Evolutionary conservation across 2,888 invertebrate species (phyloP).

Genomic region (Ctena decussata): DNA sequence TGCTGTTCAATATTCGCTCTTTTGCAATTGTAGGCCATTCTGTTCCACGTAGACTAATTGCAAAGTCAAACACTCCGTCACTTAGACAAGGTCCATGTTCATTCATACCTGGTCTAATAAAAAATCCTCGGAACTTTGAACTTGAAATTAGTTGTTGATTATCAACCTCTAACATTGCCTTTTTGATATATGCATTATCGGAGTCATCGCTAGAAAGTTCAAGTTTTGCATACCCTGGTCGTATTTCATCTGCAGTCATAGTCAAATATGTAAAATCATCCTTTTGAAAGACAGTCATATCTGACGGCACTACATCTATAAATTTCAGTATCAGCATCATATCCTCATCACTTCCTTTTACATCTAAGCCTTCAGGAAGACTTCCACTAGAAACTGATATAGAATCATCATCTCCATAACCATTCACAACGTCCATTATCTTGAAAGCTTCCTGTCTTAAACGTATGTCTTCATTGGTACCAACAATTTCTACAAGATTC

Average conservation of each 20-base stretch:
- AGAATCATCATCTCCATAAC: constrained; percentile 26
- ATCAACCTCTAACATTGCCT: background rate
- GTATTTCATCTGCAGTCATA: background rate
- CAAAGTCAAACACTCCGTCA: constrained; percentile 27
- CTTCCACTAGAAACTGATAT: constrained; percentile 21
- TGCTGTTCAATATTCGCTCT: background rate
- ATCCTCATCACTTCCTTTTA: constrained; percentile 36
- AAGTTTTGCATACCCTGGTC: constrained; percentile 19
- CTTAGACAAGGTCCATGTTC: constrained; percentile 24
- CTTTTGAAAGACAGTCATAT: background rate
- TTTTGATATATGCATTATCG: constrained; percentile 21
- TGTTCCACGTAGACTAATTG: constrained; percentile 13
- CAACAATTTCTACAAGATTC: constrained; percentile 12
- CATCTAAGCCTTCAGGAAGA: constrained; percentile 19
- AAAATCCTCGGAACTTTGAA: constrained; percentile 19
- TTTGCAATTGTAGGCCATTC: background rate
- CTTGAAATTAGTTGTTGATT: constrained; percentile 3
- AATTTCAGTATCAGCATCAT: constrained; percentile 26
- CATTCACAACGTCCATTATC: constrained; percentile 21
- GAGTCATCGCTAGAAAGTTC: background rate
- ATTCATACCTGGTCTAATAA: constrained; percentile 1
- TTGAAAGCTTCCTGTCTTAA: constrained; percentile 18
- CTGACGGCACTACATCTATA: constrained; percentile 3
- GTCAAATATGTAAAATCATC: background rate
- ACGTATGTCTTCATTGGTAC: constrained; percentile 21